Conservation (phyloP, 2,113 vertebrate genomes). For the Eptesicus fuscus region DNA sequence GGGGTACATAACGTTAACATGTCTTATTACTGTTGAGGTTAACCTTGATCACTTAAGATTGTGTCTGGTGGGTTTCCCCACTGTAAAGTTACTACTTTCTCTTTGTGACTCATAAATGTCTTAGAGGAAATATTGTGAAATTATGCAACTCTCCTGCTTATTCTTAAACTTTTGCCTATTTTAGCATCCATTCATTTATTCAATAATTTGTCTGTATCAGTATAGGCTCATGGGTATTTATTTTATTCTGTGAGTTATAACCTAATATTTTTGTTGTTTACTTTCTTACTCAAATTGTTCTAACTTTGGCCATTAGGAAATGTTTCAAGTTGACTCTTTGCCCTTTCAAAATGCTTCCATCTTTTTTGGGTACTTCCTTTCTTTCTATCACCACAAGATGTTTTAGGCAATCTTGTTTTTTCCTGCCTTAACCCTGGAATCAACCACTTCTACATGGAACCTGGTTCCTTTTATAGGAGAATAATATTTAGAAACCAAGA, state of each 20-base stretch:
- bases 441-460: neutral
- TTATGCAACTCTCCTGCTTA: neutral
- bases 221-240: neutral
- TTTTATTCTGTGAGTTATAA: neutral
- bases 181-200: neutral
- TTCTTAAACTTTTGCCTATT: neutral
- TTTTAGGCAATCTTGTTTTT: neutral
- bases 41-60: neutral
- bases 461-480: neutral
- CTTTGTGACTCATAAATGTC: neutral
- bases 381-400: neutral
- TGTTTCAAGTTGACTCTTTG: neutral
- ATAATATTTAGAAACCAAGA: slow-evolving; percentile 19
- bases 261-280: neutral
- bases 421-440: neutral
- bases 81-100: neutral
- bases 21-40: neutral
- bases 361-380: neutral
- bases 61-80: neutral
- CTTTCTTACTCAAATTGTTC: neutral
- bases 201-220: neutral
- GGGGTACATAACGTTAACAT: neutral
- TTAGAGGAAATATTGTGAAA: neutral
- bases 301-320: neutral
- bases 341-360: neutral